A percentile compares a stretch with the other conserved stretches of the same genome.
Evolutionary conservation across 2,888 invertebrate genomes (phyloP).

Genomic region (Cryptus armator): DNA sequence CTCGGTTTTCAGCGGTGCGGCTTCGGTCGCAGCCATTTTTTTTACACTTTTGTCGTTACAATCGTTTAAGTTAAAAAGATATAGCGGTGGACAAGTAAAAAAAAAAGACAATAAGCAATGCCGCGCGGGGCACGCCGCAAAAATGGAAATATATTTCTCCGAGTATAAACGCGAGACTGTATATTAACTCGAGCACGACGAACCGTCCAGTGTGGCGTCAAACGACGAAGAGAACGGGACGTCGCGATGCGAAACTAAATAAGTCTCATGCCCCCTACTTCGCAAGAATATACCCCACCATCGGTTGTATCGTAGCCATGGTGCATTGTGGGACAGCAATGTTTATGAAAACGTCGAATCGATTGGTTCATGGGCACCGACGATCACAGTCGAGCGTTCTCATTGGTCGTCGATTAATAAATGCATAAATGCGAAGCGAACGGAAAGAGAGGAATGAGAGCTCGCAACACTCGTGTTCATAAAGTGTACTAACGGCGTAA

Average conservation of each 20-base stretch:
- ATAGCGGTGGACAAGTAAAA: background rate
- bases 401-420: slow-evolving; percentile 32
- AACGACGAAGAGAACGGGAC: slow-evolving; percentile 73
- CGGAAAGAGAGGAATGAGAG: background rate
- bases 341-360: background rate
- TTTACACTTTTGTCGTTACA: slow-evolving; percentile 23
- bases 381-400: slow-evolving; percentile 7
- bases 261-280: slow-evolving; percentile 23
- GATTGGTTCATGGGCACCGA: slow-evolving; percentile 38
- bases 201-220: slow-evolving; percentile 71
- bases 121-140: slow-evolving; percentile 55
- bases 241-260: slow-evolving; percentile 47
- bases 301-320: background rate
- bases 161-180: background rate
- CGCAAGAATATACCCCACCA: background rate
- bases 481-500: background rate
- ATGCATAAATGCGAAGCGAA: background rate
- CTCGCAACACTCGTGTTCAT: background rate
- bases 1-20: slow-evolving; percentile 77
- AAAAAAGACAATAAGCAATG: slow-evolving; percentile 38
- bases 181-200: slow-evolving; percentile 22
- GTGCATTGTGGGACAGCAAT: slow-evolving; percentile 26
- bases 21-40: slow-evolving; percentile 78
- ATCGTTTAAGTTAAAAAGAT: background rate
- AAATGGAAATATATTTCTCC: slow-evolving; percentile 13